These are phyloP conservation scores for Carassius carassius DNA, from an alignment of 2,113 vertebrate species.

Conservation along the genomic window DNA sequence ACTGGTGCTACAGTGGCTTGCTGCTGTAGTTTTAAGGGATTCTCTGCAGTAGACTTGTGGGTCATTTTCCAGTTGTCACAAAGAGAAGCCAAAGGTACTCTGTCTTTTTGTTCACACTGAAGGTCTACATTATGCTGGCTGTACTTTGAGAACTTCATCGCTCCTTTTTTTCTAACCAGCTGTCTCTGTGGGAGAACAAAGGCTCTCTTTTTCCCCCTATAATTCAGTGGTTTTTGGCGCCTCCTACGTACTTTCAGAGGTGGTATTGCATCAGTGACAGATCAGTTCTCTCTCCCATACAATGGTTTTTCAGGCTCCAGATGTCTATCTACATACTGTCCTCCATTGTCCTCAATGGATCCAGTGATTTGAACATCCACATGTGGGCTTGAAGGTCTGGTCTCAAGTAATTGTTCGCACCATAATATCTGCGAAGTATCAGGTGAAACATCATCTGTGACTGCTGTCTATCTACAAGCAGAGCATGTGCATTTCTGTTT, in stretches of 20 bases:
- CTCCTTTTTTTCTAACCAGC: constrained; percentile 14
- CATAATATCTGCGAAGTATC: constrained; percentile 31
- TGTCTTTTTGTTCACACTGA: constrained; percentile 21
- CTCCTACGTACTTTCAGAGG: constrained; percentile 19
- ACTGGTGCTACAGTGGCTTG: not conserved
- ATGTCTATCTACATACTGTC: not conserved
- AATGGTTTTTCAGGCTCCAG: constrained; percentile 12
- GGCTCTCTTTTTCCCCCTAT: constrained; percentile 59
- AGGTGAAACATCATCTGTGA: not conserved
- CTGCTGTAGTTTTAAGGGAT: constrained; percentile 26
- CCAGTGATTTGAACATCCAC: too few species aligned
- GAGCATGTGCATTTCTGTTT: constrained; percentile 9
- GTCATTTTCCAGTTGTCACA: constrained; percentile 13
- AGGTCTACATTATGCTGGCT: constrained; percentile 2
- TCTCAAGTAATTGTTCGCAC: not conserved
- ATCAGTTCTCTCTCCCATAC: not conserved
- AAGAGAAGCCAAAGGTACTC: constrained; percentile 25
- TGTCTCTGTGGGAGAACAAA: constrained; percentile 59
- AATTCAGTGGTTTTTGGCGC: constrained; percentile 36
- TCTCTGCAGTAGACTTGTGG: constrained; percentile 30
- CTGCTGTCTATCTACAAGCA: constrained; percentile 18
- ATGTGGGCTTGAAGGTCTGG: too few species aligned
- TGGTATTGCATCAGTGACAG: constrained; percentile 8
- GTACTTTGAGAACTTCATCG: constrained; percentile 26
- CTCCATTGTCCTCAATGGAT: constrained; percentile 51